Base-by-base conservation (phyloP, 2,113 vertebrate species). In the Leucosticte australis region DNA sequence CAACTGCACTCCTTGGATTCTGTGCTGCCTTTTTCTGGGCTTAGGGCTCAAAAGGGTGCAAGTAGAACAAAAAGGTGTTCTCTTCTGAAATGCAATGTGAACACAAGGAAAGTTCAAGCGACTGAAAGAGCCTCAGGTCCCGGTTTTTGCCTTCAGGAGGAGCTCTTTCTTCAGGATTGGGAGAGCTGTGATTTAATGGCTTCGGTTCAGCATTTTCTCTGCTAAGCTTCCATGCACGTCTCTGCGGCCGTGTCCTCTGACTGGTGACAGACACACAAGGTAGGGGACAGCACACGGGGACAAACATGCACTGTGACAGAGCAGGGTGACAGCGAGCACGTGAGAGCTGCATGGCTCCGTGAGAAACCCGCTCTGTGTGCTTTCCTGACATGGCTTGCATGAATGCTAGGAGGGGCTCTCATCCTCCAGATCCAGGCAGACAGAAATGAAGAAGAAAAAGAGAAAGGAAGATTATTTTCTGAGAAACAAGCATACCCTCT, bases 381-480 rank as follows among this genome's bases (percentile, higher is more conserved):
- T 70, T 92, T 77, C 55, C 89, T 89, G 49, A 55, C 6, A 15
- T 4, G 57, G 92, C 84, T 91, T 64, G 90, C 50, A 12, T 82
- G 91, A 80, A 15, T 83, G 87, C 82, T 76, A 76, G 79, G 24
- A 92, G 67, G 26, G 77, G 19, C 53, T 77, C 56, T 92, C 73
- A 83, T 86, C 80, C 83, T 94, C 60, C 83, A 82, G 63, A 92
- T 92, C 89, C 84, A 89, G 64, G 76, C 73, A 81, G 91, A 31
- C 8, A 77, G 27, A 60, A 92, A 94, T 73, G 71, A 81, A 67
- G 64, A 83, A 90, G 79, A 80, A 83, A 90, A 94, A 90, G 79
- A 92, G 64, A 94, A 90, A 86, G 76, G 76, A 80, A 81, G 50
- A 83, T 94, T 92, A 91, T 78, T 95, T 68, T 85, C 82, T 80